These are phyloP conservation scores for Dipus sagitta DNA, from an alignment of 2,797 vertebrate genomes.

Conservation along the genomic window DNA sequence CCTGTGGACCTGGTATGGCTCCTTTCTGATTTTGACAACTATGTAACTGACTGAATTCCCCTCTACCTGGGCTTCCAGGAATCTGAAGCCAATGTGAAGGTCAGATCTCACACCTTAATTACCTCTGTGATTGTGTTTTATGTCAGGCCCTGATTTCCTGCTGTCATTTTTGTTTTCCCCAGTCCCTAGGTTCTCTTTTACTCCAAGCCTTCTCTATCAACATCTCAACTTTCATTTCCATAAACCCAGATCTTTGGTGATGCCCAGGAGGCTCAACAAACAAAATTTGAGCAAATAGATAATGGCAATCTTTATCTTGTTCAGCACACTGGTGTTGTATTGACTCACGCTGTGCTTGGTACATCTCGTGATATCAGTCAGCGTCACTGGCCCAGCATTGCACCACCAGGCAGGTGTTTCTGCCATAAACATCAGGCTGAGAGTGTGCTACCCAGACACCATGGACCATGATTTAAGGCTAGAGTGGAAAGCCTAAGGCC, in stretches of 20 bases:
- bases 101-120: neutral
- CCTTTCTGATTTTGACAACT: neutral
- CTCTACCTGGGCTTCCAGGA: neutral
- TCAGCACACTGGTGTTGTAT: neutral
- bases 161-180: neutral
- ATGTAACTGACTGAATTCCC: neutral
- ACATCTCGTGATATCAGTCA: conserved; percentile 30
- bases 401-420: conserved; percentile 34
- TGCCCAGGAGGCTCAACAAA: neutral
- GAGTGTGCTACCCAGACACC: neutral
- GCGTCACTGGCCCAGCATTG: conserved; percentile 48
- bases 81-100: neutral
- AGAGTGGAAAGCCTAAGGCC: neutral
- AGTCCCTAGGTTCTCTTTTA: neutral
- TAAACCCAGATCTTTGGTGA: neutral
- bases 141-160: neutral
- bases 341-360: conserved; percentile 40
- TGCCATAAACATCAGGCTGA: conserved; percentile 23
- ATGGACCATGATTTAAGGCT: neutral
- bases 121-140: neutral
- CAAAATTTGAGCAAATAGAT: conserved; percentile 26
- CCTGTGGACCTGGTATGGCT: neutral
- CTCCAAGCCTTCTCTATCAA: neutral
- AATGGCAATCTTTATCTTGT: conserved; percentile 50
- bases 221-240: neutral